phyloP scores from a whole-genome alignment of 2,113 vertebrate genomes.

The Lota lota region DNA sequence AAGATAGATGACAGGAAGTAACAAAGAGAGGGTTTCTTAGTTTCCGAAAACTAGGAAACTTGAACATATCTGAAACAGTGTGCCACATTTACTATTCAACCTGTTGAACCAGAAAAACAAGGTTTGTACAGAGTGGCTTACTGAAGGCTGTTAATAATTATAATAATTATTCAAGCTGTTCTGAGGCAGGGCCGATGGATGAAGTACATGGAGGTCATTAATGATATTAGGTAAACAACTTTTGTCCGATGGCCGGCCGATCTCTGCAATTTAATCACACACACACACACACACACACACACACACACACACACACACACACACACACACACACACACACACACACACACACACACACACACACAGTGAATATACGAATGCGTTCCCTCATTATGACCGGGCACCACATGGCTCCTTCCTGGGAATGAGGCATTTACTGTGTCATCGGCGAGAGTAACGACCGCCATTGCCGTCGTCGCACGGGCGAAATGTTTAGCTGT shows the following conservation, averaged over 20 bases:
- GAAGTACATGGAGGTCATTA: constrained; percentile 23
- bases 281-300: too few relatives aligned
- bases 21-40: too few relatives aligned
- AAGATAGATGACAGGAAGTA: too few relatives aligned
- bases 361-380: constrained; percentile 56
- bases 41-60: too few relatives aligned
- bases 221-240: constrained; percentile 52
- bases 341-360: too few relatives aligned
- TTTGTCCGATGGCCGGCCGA: constrained; percentile 35
- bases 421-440: constrained; percentile 53
- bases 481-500: constrained; percentile 43
- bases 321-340: too few relatives aligned
- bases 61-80: too few relatives aligned
- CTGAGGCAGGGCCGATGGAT: constrained; percentile 27
- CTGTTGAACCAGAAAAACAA: too few relatives aligned
- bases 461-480: constrained; percentile 55
- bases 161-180: neutral
- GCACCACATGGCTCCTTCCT: constrained; percentile 47
- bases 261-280: constrained; percentile 52
- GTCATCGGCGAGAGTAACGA: constrained; percentile 48
- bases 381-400: constrained; percentile 58
- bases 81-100: too few relatives aligned
- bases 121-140: too few relatives aligned
- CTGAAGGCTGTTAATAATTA: too few relatives aligned
- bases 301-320: too few relatives aligned